Evolutionary conservation across 92 coral and sea anemone genomes (phyloP).

Genomic region (Siderastrea siderea): DNA sequence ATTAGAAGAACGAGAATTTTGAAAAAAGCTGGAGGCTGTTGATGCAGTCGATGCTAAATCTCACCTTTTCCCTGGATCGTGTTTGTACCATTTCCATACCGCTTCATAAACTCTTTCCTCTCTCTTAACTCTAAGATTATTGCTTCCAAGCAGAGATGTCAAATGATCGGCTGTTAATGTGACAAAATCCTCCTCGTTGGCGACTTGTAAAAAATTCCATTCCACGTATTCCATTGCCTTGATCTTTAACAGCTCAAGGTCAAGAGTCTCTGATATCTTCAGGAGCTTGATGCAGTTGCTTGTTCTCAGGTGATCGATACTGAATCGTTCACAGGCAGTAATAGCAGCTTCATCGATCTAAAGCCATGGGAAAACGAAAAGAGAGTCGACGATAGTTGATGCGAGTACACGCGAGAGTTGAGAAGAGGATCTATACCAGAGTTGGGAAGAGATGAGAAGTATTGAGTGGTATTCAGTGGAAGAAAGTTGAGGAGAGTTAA

Average conservation of each 20-base stretch:
- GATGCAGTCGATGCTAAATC: background rate
- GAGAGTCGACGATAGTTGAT: too few relatives aligned
- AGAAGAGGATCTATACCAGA: too few relatives aligned
- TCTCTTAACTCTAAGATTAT: conserved; percentile 71
- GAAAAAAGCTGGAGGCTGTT: background rate
- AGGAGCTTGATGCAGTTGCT: conserved; percentile 75
- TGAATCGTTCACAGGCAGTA: conserved; percentile 19
- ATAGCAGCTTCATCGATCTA: conserved; percentile 2
- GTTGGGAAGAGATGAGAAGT: too few relatives aligned
- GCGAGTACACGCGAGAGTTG: too few relatives aligned
- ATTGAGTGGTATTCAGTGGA: too few relatives aligned
- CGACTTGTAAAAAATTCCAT: conserved; percentile 82
- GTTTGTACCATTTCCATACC: conserved; percentile 84
- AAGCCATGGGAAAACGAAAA: background rate
- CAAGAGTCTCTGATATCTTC: conserved; percentile 53
- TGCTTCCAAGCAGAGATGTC: conserved; percentile 71
- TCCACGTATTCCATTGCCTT: conserved; percentile 82
- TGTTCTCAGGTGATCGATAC: conserved; percentile 47
- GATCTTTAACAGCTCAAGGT: conserved; percentile 66
- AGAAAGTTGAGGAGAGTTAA: too few relatives aligned
- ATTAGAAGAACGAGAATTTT: background rate
- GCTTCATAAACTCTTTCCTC: conserved; percentile 92
- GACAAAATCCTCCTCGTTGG: conserved; percentile 63
- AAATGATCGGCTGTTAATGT: conserved; percentile 60
- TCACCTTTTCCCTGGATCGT: conserved; percentile 73